Base-by-base conservation (phyloP, 1,140 invertebrate genomes). In the Sinonovacula constricta region DNA sequence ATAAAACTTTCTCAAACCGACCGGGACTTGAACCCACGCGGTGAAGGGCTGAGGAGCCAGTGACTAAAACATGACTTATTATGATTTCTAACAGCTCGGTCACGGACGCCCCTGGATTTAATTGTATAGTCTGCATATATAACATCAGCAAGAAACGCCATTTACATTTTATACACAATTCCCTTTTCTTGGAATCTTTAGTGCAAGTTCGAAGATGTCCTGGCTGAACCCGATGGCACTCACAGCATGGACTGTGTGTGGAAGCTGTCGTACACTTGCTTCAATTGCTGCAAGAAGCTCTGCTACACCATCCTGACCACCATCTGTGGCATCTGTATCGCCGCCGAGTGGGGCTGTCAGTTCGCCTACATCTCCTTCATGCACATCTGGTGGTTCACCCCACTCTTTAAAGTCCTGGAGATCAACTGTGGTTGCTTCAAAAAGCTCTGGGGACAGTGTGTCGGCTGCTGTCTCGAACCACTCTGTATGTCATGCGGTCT, bases 241-340 rank as follows among this genome's bases (percentile, higher is more conserved):
- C 91, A 94, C 49, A 95, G 94, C 80, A 93, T 94, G 1, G 94
- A 95, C 87, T 95, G 94, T 86, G 94, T 94, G 36, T 96, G 95
- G 95, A 92, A 93, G 28, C 90, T 95, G 4, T 94, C 94, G 81
- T 92, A 92, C 79, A 91, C 93, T 51, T 95, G 95, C 84, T 96
- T 95, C 89, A 91, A 92, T 28, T 88, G 93, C 33, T 93, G 94
- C 1, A 93, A 93, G 62, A 93, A 93, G 83, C 93, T 92, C 83
- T 95, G 95, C 86, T 96, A 96, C 91, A 93, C 93, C 1, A 86
- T 94, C 33, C 90, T 95, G 15, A 93, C 94, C 0, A 92, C 94
- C 14, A 74, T 96, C n/a, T 91, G 94, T 12, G 94, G 94, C 0
- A 94, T 95, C 1, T 91, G 94, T 34, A 91, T 94, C 56, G 95